These are phyloP conservation scores for Petromus typicus DNA, from an alignment of 2,113 vertebrate genomes.

Conservation along the genomic window DNA sequence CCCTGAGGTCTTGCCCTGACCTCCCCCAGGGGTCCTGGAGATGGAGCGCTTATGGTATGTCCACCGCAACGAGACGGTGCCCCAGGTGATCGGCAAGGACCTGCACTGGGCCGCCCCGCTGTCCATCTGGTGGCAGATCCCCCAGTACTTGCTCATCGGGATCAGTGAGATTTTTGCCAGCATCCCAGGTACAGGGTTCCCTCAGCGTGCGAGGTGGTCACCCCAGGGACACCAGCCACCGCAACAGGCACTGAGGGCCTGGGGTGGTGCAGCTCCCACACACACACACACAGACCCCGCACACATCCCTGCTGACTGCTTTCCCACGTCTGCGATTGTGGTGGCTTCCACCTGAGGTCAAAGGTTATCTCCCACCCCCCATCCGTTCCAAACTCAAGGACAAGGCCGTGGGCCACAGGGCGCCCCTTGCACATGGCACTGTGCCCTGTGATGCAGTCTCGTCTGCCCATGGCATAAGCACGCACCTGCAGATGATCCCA, in stretches of 20 bases:
- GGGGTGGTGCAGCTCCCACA: not conserved
- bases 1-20: not conserved
- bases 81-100: conserved; percentile 73
- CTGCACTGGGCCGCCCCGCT: conserved; percentile 61
- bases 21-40: conserved; percentile 80
- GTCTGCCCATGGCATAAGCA: not conserved
- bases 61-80: conserved; percentile 51
- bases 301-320: fast-evolving
- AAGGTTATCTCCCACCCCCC: not conserved
- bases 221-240: too few relatives aligned
- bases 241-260: fast-evolving
- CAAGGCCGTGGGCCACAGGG: not conserved
- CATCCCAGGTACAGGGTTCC: conserved; percentile 78
- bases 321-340: not conserved
- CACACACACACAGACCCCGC: not conserved
- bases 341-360: not conserved
- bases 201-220: not conserved
- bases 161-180: conserved; percentile 84
- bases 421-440: fast-evolving
- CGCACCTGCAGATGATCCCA: too few relatives aligned
- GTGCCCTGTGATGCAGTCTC: not conserved
- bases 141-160: conserved; percentile 84
- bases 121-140: conserved; percentile 84
- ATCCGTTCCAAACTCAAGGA: not conserved
- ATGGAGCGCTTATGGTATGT: conserved; percentile 74